These are phyloP conservation scores for Petrosia ficiformis DNA, from an alignment of 37 sponge, comb jelly and placozoan genomes.

Conservation along the genomic window DNA sequence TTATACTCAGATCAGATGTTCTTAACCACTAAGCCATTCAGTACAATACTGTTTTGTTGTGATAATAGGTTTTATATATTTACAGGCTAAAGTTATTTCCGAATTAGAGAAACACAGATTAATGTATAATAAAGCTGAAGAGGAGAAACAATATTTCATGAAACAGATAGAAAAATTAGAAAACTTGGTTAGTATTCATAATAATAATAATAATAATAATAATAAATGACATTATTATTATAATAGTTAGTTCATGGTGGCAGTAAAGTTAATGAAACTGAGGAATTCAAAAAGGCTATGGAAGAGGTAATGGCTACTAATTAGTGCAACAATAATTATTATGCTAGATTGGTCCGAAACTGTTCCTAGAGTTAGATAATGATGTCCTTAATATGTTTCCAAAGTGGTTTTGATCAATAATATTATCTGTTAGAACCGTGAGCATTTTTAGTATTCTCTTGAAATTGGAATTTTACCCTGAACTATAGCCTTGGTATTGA, in stretches of 20 bases:
- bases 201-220: neutral
- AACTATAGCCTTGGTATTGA: too few species aligned
- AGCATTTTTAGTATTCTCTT: too few species aligned
- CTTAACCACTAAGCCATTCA: neutral
- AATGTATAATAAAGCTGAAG: constrained; percentile 11
- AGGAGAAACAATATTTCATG: constrained; percentile 47
- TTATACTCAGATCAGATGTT: neutral
- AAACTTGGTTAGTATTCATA: too few species aligned
- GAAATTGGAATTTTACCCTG: too few species aligned
- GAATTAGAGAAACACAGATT: constrained; percentile 40
- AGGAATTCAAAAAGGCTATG: constrained; percentile 56
- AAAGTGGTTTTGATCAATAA: too few species aligned
- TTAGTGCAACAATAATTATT: too few species aligned
- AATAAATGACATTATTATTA: neutral
- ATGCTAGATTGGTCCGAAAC: too few species aligned
- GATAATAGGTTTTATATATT: too few species aligned
- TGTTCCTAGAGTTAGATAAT: too few species aligned
- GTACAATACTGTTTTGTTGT: too few species aligned
- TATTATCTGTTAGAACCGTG: too few species aligned
- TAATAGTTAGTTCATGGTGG: constrained; percentile 3
- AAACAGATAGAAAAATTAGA: constrained; percentile 45
- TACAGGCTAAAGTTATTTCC: constrained; percentile 46
- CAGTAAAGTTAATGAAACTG: constrained; percentile 20
- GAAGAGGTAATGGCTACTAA: constrained; percentile 20
- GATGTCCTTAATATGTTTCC: too few species aligned